Percentiles rank a stretch among this genome's conserved stretches.
Evolutionary conservation across 2,888 invertebrate species (phyloP).

Genomic region (Calliscelio sp.): DNA sequence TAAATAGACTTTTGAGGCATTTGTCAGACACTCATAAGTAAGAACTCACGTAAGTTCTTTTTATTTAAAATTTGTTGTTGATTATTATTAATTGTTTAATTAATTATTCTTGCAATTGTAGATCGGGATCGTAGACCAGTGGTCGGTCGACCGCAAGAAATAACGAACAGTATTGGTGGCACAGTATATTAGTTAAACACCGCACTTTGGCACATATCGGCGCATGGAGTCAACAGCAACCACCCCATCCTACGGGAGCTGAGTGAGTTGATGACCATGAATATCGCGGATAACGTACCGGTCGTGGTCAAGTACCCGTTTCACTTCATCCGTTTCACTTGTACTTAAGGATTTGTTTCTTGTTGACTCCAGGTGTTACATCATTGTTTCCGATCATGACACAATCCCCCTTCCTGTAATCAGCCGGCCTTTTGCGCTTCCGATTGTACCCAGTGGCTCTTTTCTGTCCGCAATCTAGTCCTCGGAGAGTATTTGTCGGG

Average conservation of each 20-base stretch:
- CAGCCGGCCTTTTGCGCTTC: background rate
- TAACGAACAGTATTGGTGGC: no score
- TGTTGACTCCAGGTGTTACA: background rate
- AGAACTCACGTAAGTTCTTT: no score
- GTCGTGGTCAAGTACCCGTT: background rate
- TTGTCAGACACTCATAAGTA: no score
- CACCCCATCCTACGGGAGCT: background rate
- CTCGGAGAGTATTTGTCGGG: no score
- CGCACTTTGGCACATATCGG: background rate
- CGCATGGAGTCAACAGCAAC: constrained; percentile 1
- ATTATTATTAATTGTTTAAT: no score
- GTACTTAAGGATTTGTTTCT: constrained; percentile 21
- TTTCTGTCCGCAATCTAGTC: no score
- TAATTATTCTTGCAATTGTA: no score
- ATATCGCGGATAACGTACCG: background rate
- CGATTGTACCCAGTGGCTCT: background rate
- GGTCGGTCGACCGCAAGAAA: no score
- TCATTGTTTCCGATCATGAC: constrained; percentile 7
- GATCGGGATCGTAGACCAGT: no score
- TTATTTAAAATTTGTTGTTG: no score
- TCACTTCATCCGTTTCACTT: constrained; percentile 12
- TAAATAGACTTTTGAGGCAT: no score
- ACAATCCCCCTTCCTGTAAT: background rate
- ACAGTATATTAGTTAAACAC: no score
- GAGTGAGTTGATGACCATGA: constrained; percentile 1